A percentile compares a stretch with the other conserved stretches of the same genome.
Evolutionary conservation across 1,140 invertebrate genomes (phyloP).

Genomic region (Macrobrachium rosenbergii): DNA sequence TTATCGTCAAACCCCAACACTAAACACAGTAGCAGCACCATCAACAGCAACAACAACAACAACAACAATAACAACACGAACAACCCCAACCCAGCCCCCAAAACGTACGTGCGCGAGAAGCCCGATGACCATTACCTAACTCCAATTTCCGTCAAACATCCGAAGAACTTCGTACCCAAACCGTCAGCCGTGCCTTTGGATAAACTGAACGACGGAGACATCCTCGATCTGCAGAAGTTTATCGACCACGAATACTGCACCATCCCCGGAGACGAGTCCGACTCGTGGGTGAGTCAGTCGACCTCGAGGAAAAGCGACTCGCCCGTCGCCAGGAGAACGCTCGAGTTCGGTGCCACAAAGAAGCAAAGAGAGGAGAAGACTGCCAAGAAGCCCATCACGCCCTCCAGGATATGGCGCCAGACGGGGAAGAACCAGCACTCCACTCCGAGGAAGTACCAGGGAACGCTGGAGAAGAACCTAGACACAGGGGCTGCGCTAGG

Average conservation of each 20-base stretch:
- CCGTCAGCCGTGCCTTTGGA: not conserved
- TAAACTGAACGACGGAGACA: conserved; percentile 28
- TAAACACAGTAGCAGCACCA: too few relatives aligned
- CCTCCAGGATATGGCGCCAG: conserved; percentile 58
- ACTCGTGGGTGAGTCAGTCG: conserved; percentile 65
- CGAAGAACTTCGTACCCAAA: conserved; percentile 8
- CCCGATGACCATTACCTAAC: conserved; percentile 42
- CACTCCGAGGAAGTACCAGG: conserved; percentile 53
- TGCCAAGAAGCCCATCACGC: conserved; percentile 16
- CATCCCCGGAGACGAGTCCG: conserved; percentile 64
- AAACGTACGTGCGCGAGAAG: not conserved
- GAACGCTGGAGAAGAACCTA: conserved; percentile 54
- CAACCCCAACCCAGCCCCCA: not conserved
- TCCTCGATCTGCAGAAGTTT: conserved; percentile 58
- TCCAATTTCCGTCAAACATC: conserved; percentile 35
- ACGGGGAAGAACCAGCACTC: conserved; percentile 51
- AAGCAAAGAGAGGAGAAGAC: not conserved
- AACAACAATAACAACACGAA: not conserved
- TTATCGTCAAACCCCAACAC: too few relatives aligned
- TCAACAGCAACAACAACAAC: not conserved
- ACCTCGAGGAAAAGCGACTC: conserved; percentile 56
- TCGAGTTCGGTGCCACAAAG: conserved; percentile 33
- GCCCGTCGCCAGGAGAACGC: conserved; percentile 53
- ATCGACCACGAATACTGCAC: conserved; percentile 66
- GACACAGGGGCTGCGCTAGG: conserved; percentile 37